Percentiles rank a stretch among this genome's conserved stretches.
Evolutionary conservation across 2,888 invertebrate genomes (phyloP).

Genomic region (Pristionchus fissidentatus): DNA sequence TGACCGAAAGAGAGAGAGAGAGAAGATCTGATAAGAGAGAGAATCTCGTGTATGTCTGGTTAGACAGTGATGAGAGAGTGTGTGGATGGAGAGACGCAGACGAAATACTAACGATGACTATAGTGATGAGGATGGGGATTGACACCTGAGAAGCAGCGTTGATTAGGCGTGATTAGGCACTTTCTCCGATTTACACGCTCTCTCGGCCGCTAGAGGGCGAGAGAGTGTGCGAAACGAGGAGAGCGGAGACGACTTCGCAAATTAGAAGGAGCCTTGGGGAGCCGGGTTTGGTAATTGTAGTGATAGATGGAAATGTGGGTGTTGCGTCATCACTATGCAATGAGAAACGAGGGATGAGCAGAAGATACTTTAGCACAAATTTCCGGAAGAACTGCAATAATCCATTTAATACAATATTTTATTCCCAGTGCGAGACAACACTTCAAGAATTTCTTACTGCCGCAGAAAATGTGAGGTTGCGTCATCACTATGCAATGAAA

Average conservation of each 20-base stretch:
- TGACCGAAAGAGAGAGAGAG: slow-evolving; percentile 8
- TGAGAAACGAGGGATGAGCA: too few species aligned
- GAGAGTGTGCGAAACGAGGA: slow-evolving; percentile 11
- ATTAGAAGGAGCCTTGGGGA: not conserved
- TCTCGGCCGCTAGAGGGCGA: not conserved
- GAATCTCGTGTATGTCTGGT: not conserved
- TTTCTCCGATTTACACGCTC: too few species aligned
- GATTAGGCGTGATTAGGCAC: slow-evolving; percentile 28
- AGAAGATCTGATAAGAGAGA: not conserved
- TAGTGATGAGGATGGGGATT: not conserved
- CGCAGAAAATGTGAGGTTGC: not conserved
- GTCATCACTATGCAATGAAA: not conserved
- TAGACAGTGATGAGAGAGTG: not conserved
- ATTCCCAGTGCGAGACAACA: too few species aligned
- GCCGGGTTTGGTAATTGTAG: not conserved
- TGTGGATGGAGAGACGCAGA: too few species aligned
- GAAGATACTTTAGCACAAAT: too few species aligned
- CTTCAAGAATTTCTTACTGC: too few species aligned
- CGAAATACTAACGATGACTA: too few species aligned
- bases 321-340: not conserved
- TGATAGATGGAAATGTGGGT: not conserved
- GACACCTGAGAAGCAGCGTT: slow-evolving; percentile 10
- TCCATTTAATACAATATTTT: too few species aligned
- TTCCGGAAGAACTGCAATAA: too few species aligned
- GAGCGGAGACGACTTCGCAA: not conserved